phyloP scores from a whole-genome alignment of 2,797 vertebrate genomes.

The Spinus olivaceus region DNA sequence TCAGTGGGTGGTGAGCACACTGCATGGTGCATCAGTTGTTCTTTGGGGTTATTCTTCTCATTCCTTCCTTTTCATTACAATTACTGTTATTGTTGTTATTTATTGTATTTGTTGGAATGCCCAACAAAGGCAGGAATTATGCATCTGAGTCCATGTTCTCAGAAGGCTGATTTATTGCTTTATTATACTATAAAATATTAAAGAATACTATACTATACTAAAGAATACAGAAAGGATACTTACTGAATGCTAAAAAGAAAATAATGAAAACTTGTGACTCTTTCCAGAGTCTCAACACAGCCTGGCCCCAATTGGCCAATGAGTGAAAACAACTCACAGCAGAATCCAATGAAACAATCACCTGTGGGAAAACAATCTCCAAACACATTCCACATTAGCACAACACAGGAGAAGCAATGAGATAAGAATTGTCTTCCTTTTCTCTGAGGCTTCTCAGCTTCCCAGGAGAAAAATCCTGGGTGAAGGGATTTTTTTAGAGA shows the following conservation, averaged over 20 bases:
- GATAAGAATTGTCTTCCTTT: not conserved
- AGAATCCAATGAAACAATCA: not conserved
- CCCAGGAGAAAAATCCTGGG: not conserved
- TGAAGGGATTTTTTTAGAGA: not conserved
- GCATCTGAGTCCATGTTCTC: not conserved
- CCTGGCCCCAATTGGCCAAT: no score
- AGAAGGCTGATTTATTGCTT: not conserved
- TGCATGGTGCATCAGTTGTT: not conserved
- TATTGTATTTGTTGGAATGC: not conserved
- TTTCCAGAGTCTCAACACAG: no score
- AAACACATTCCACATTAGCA: not conserved
- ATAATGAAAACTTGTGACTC: no score
- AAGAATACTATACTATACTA: not conserved
- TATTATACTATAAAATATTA: not conserved
- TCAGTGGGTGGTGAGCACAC: not conserved
- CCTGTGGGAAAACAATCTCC: not conserved
- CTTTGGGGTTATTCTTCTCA: not conserved
- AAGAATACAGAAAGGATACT: no score
- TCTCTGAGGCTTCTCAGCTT: not conserved
- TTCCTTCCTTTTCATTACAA: not conserved
- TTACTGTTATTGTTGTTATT: fast-evolving
- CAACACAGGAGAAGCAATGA: not conserved
- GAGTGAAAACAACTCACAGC: no score
- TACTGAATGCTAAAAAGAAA: no score
- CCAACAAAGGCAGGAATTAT: not conserved